phyloP scores from a whole-genome alignment of 2,888 invertebrate species.

The Sarcophaga variegata region DNA sequence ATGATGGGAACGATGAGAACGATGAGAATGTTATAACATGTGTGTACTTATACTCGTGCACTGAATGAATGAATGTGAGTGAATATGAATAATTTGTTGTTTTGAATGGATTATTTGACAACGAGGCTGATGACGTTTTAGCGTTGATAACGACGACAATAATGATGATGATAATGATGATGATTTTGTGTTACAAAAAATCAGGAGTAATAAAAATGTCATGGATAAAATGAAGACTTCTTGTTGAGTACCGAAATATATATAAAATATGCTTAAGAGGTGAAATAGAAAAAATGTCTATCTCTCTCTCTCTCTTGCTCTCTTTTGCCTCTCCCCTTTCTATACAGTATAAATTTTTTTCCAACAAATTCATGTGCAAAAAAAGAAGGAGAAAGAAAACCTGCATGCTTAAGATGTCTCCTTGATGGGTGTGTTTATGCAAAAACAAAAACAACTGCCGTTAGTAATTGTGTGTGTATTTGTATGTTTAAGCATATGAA shows the following conservation, averaged over 20 bases:
- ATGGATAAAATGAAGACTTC: constrained; percentile 62
- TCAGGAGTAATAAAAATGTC: constrained; percentile 65
- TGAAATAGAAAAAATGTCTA: constrained; percentile 37
- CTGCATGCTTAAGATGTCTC: not conserved
- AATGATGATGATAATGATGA: not conserved
- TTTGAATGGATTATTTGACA: not conserved
- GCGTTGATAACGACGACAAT: not conserved
- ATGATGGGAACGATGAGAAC: not conserved
- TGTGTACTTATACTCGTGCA: not conserved
- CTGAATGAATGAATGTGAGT: not conserved
- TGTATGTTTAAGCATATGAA: not conserved
- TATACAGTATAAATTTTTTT: too few relatives aligned
- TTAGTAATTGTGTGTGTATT: not conserved
- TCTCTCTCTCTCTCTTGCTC: too few relatives aligned
- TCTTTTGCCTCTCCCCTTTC: too few relatives aligned
- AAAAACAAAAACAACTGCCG: too few relatives aligned
- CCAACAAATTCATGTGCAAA: too few relatives aligned
- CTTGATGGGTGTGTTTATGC: not conserved
- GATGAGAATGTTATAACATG: not conserved
- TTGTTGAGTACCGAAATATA: constrained; percentile 22
- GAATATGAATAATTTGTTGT: not conserved
- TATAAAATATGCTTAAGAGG: constrained; percentile 47
- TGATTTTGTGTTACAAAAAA: constrained; percentile 36
- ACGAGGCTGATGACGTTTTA: not conserved
- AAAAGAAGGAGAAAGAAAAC: not conserved